A percentile compares a stretch with the other conserved stretches of the same genome.
Conservation (phyloP, 2,888 invertebrate species). For the Drosophila pseudotakahashii region DNA sequence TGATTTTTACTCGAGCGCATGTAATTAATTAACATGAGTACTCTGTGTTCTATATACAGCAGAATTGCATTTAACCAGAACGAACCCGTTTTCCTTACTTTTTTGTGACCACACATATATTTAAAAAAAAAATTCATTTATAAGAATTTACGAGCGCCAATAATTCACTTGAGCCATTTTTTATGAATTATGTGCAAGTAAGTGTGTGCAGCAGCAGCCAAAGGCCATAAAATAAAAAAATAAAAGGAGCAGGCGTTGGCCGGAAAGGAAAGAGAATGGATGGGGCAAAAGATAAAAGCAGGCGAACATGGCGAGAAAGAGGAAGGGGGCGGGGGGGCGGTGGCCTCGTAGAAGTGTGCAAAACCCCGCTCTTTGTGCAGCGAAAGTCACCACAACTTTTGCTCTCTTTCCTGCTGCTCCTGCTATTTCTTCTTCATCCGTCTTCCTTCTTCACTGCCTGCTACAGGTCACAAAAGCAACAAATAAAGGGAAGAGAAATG, state of each 20-base stretch:
- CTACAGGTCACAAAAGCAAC: conserved; percentile 24
- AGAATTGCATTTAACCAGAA: conserved; percentile 32
- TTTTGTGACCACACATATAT: conserved; percentile 25
- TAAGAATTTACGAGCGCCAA: conserved; percentile 51
- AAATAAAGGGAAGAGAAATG: conserved; percentile 12
- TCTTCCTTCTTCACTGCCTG: conserved; percentile 15
- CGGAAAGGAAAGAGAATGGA: conserved; percentile 9
- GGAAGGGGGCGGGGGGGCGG: background rate
- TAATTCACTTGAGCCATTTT: conserved; percentile 52
- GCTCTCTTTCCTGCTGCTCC: conserved; percentile 37
- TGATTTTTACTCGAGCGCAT: conserved; percentile 12
- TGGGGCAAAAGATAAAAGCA: background rate
- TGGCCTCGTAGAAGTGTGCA: conserved; percentile 21
- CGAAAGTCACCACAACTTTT: conserved; percentile 49
- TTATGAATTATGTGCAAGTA: conserved; percentile 48
- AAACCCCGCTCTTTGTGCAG: conserved; percentile 37
- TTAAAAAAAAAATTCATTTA: conserved; percentile 43
- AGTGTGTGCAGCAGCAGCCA: conserved; percentile 34
- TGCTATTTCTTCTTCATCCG: background rate
- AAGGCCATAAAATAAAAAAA: conserved; percentile 48
- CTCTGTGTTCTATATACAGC: conserved; percentile 8
- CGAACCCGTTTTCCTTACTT: conserved; percentile 23
- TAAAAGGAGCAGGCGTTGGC: conserved; percentile 48
- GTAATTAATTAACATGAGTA: conserved; percentile 37
- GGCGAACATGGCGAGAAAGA: background rate